phyloP scores from a whole-genome alignment of 2,113 vertebrate species.

The Oreochromis aureus region DNA sequence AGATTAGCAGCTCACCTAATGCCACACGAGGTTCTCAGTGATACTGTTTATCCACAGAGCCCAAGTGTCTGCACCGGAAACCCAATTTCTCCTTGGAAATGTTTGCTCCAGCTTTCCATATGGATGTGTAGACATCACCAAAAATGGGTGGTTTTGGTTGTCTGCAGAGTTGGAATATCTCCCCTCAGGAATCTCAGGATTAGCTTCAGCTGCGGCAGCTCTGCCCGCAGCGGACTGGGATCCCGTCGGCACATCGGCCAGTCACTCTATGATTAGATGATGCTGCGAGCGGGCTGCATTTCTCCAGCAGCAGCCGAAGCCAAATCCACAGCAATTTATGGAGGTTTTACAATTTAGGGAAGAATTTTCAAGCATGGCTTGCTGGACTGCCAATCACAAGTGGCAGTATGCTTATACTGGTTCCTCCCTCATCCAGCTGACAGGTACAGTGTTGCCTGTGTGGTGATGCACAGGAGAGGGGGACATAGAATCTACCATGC shows the following conservation, averaged over 20 bases:
- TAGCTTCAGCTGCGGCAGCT: conserved; percentile 26
- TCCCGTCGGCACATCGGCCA: conserved; percentile 21
- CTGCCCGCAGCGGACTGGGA: conserved; percentile 20
- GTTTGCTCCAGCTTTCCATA: conserved; percentile 51
- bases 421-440: conserved; percentile 50
- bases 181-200: conserved; percentile 57
- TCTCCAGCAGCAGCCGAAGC: neutral
- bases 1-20: conserved; percentile 51
- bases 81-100: conserved; percentile 31
- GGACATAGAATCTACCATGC: neutral
- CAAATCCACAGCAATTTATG: conserved; percentile 13
- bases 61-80: neutral
- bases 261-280: conserved; percentile 32
- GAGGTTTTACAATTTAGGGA: conserved; percentile 8
- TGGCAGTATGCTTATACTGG: conserved; percentile 50
- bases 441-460: conserved; percentile 48
- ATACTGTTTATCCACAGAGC: neutral
- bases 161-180: conserved; percentile 61
- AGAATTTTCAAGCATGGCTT: conserved; percentile 43
- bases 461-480: neutral
- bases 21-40: neutral
- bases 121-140: conserved; percentile 5
- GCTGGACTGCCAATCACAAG: conserved; percentile 48
- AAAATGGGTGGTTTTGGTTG: conserved; percentile 38
- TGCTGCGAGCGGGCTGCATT: neutral